Evolutionary conservation across 2,797 vertebrate species (phyloP), one percentile per base, ranked within the genome.

Genomic region (Amazona finschi): DNA sequence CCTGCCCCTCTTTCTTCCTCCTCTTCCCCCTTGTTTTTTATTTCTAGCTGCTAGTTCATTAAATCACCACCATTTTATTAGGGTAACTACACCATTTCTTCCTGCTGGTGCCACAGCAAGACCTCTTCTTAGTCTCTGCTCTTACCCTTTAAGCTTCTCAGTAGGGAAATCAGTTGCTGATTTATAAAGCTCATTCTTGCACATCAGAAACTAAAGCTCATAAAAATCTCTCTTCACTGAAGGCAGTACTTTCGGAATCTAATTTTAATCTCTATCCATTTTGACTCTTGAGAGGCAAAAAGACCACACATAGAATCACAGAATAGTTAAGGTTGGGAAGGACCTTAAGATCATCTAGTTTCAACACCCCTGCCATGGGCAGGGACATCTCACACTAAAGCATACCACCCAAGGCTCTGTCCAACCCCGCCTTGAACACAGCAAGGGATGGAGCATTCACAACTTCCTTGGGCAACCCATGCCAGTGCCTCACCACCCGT

Each of bases 151-250:
- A 43, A 92, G 44, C 27, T 88, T 87, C 78, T 95, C 79, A 81
- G 62, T 22, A 79, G 72, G 71, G 73, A 94, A 92, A 94, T 87
- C 19, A 76, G 58, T 55, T 83, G 65, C n/a, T 77, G 85, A 95
- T 95, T 93, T 82, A 94, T 80, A 91, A 93, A 94, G 50, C 73
- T 83, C 38, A 58, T 71, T 69, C 55, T 86, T 89, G 58, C 25
- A 12, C 78, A 85, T 67, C 71, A 87, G 53, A 91, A 89, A 79
- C 33, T 36, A 66, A 94, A 80, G 55, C 75, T 93, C 61, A 82
- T 55, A 89, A 94, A 96, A 83, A 85, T 50, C 44, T 92, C 67
- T 79, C 79, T 89, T 87, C 47, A 87, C 76, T 1, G 7, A 93
- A 87, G 62, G 74, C 50, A 92, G 27, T 67, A 88, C 69, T 80